Conservation (phyloP, 2,113 vertebrate genomes). For the Sylvia atricapilla region DNA sequence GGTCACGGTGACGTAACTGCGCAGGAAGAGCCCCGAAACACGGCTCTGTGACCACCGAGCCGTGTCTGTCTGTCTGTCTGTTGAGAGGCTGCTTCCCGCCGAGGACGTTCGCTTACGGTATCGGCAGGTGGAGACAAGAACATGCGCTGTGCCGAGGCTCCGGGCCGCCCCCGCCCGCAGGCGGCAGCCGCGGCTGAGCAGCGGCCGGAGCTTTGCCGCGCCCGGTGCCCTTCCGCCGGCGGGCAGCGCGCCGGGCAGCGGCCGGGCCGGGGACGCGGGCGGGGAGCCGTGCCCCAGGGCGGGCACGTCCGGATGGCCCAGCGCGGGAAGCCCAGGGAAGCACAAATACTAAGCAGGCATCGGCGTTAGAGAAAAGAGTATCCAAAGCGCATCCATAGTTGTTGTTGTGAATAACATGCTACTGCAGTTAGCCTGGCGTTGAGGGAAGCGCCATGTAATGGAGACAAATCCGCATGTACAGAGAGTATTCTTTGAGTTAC, state of each 20-base stretch:
- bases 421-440: background rate
- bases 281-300: background rate
- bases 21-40: background rate
- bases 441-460: background rate
- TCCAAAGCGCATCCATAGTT: background rate
- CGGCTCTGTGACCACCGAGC: background rate
- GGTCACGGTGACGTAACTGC: background rate
- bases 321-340: background rate
- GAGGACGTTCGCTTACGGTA: background rate
- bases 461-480: fast-evolving
- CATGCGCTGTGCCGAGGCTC: background rate
- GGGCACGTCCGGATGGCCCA: background rate
- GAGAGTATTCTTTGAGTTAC: background rate
- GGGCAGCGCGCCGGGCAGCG: no score
- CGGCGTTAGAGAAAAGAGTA: background rate
- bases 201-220: background rate
- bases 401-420: background rate
- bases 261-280: background rate
- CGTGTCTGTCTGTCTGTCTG: background rate
- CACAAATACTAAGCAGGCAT: fast-evolving
- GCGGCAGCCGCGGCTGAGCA: background rate
- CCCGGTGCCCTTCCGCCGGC: no score
- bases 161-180: background rate
- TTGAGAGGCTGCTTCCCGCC: background rate
- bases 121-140: conserved; percentile 48